phyloP scores from a whole-genome alignment of 2,113 vertebrate genomes.

The Cyprinodon brontotheroides region DNA sequence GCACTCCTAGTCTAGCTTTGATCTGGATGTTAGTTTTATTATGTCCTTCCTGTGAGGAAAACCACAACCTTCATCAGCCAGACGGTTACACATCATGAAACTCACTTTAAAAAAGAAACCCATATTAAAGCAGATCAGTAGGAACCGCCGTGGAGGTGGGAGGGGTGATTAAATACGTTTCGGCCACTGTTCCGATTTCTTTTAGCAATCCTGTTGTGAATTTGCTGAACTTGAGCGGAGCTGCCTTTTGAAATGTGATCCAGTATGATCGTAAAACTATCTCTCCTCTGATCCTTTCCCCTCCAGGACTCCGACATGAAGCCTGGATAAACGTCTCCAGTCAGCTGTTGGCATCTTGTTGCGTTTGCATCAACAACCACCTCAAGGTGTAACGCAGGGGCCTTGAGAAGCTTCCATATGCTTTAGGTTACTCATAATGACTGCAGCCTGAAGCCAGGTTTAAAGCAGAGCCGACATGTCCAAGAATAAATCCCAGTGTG shows the following conservation, averaged over 20 bases:
- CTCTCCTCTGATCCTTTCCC: constrained; percentile 52
- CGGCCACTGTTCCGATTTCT: constrained; percentile 10
- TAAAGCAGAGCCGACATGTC: constrained; percentile 37
- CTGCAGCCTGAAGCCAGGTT: constrained; percentile 39
- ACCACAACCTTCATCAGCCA: constrained; percentile 18
- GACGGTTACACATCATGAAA: constrained; percentile 15
- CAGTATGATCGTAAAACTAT: constrained; percentile 66
- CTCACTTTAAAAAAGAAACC: not conserved
- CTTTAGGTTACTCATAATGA: constrained; percentile 55
- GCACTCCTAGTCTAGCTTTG: constrained; percentile 22
- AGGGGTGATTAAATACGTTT: constrained; percentile 18
- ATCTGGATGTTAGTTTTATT: constrained; percentile 21
- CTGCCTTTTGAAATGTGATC: constrained; percentile 70
- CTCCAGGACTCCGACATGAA: constrained; percentile 44
- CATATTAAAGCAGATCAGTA: not conserved
- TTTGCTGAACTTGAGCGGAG: constrained; percentile 58
- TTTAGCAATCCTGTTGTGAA: constrained; percentile 45
- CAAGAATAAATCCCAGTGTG: constrained; percentile 55
- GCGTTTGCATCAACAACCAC: constrained; percentile 22
- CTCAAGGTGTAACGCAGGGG: constrained; percentile 4
- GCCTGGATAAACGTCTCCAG: constrained; percentile 56
- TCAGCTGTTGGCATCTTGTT: constrained; percentile 64
- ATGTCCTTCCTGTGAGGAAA: constrained; percentile 39
- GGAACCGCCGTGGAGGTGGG: not conserved
- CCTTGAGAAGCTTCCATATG: constrained; percentile 48